phyloP scores from a whole-genome alignment of 2,113 vertebrate genomes.

The Chaenogobius annularis region DNA sequence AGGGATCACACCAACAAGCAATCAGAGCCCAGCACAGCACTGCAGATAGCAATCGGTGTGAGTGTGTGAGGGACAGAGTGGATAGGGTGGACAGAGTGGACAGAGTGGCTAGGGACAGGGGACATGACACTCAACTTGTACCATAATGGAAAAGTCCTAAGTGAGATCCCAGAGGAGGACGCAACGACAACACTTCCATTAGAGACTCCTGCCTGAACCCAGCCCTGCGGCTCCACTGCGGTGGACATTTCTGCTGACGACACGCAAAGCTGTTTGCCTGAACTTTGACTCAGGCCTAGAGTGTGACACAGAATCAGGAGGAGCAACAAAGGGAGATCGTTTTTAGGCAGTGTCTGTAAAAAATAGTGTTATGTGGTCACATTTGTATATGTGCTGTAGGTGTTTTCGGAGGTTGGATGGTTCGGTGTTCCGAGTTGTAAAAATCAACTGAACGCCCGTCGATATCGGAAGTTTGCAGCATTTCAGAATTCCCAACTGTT shows the following conservation, averaged over 20 bases:
- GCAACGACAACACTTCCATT: conserved; percentile 48
- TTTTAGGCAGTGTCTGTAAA: background rate
- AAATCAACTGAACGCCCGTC: background rate
- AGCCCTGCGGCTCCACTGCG: background rate
- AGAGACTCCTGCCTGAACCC: conserved; percentile 20
- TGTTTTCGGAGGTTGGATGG: background rate
- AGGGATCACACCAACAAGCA: conserved; percentile 47
- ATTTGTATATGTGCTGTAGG: background rate
- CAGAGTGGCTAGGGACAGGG: background rate
- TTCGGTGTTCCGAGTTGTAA: background rate
- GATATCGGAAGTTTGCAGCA: background rate
- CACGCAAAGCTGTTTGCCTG: background rate
- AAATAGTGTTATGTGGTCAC: background rate
- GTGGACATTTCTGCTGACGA: background rate
- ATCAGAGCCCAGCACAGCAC: conserved; percentile 39
- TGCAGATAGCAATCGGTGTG: conserved; percentile 36
- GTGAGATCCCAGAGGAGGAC: conserved; percentile 35
- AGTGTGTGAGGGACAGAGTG: background rate
- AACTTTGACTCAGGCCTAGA: background rate
- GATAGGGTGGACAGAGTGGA: background rate
- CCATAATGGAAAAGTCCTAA: conserved; percentile 45
- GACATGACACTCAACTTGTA: background rate
- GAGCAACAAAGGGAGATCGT: background rate
- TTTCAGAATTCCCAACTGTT: background rate
- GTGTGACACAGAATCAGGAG: background rate